phyloP scores from a whole-genome alignment of 2,888 invertebrate species.

The Synanthedon vespiformis region DNA sequence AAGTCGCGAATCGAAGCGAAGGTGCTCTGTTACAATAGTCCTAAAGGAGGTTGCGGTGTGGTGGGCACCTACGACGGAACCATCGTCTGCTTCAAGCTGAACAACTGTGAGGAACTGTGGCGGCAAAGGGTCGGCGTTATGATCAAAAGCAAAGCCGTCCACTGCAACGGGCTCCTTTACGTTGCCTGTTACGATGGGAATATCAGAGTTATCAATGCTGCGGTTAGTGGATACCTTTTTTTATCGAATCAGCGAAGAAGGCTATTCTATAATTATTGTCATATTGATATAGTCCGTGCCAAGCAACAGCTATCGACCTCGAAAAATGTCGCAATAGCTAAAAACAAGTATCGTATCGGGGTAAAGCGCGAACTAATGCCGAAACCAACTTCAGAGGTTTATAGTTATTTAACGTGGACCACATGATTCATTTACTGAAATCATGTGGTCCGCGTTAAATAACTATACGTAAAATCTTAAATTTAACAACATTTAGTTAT shows the following conservation, averaged over 20 bases:
- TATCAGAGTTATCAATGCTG: slow-evolving; percentile 69
- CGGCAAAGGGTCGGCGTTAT: slow-evolving; percentile 69
- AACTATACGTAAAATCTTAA: no score
- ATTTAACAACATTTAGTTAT: no score
- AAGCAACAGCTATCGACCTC: no score
- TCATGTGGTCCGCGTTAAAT: no score
- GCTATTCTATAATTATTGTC: background rate
- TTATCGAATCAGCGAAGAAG: background rate
- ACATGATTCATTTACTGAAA: no score
- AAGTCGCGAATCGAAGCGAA: slow-evolving; percentile 82
- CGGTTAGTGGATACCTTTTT: slow-evolving; percentile 42
- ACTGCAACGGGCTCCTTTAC: slow-evolving; percentile 54
- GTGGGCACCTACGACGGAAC: slow-evolving; percentile 84
- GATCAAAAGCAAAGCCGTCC: slow-evolving; percentile 73
- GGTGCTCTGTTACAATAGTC: slow-evolving; percentile 41
- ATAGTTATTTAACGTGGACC: no score
- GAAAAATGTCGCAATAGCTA: no score
- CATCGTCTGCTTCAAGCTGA: slow-evolving; percentile 74
- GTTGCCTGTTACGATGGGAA: slow-evolving; percentile 80
- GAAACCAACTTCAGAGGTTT: no score
- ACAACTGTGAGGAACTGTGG: slow-evolving; percentile 72
- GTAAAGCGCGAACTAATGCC: no score
- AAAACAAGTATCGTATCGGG: no score
- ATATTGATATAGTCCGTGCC: no score
- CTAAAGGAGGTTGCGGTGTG: slow-evolving; percentile 55